A percentile compares a stretch with the other conserved stretches of the same genome.
These are phyloP conservation scores for Dolichallabes microphthalmus DNA, from an alignment of 2,113 vertebrate genomes.

Conservation along the genomic window DNA sequence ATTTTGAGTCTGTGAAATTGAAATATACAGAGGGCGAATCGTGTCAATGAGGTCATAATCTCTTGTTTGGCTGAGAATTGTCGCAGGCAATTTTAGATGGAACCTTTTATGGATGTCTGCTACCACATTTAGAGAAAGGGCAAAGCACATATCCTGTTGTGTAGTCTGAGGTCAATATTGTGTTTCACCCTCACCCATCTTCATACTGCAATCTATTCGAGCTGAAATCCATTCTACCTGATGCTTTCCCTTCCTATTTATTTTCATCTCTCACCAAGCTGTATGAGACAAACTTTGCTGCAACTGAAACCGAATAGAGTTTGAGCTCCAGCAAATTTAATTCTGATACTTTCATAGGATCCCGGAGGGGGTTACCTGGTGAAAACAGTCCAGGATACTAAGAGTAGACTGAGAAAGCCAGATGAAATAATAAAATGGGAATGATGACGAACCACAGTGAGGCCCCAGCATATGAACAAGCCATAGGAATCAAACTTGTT, in stretches of 20 bases:
- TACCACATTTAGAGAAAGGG: not conserved
- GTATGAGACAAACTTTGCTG: not conserved
- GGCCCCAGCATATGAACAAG: too few species aligned
- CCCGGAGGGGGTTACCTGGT: not conserved
- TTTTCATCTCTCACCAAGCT: not conserved
- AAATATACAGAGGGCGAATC: not conserved
- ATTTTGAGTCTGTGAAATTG: not conserved
- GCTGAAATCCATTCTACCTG: not conserved
- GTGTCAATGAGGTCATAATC: not conserved
- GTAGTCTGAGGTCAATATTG: not conserved
- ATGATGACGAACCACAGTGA: not conserved
- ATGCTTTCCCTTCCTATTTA: not conserved
- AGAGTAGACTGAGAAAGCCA: not conserved
- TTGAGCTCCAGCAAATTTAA: not conserved
- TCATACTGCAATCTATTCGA: not conserved
- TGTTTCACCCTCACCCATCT: not conserved
- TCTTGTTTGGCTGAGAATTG: constrained; percentile 2
- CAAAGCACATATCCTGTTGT: not conserved
- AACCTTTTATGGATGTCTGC: not conserved
- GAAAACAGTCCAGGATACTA: not conserved
- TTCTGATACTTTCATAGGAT: not conserved
- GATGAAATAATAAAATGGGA: not conserved
- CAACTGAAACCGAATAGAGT: not conserved
- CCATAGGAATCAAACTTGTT: too few species aligned
- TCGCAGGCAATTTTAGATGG: not conserved